A percentile compares a stretch with the other conserved stretches of the same genome.
phyloP scores from a whole-genome alignment of 2,888 invertebrate genomes.

The Euphydryas editha region DNA sequence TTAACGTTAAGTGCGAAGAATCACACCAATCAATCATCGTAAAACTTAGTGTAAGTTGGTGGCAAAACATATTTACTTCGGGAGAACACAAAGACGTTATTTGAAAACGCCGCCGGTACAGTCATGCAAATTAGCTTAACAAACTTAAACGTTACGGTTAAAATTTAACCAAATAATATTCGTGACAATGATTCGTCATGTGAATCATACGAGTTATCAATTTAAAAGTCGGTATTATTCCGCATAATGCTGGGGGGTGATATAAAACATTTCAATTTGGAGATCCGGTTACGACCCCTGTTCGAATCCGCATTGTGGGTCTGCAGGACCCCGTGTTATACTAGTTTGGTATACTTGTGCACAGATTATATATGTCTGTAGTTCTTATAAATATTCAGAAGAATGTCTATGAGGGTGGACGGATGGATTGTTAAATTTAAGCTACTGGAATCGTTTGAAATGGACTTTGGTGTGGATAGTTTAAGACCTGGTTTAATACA shows the following conservation, averaged over 20 bases:
- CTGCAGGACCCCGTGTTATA: constrained; percentile 76
- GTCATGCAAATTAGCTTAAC: constrained; percentile 52
- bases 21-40: constrained; percentile 68
- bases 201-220: constrained; percentile 78
- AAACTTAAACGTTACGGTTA: constrained; percentile 75
- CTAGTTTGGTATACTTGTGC: constrained; percentile 67
- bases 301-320: constrained; percentile 78
- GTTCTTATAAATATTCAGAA: background rate
- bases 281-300: constrained; percentile 81
- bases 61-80: constrained; percentile 59
- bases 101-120: constrained; percentile 20
- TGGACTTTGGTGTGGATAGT: too few relatives aligned
- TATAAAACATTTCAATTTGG: constrained; percentile 84
- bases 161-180: constrained; percentile 77
- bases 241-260: constrained; percentile 70
- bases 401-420: too few relatives aligned
- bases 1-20: constrained; percentile 59
- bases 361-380: constrained; percentile 10
- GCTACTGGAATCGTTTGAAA: too few relatives aligned
- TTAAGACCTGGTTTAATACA: too few relatives aligned
- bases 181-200: constrained; percentile 64
- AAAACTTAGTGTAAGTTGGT: constrained; percentile 62
- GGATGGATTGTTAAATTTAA: too few relatives aligned
- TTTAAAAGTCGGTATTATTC: constrained; percentile 80
- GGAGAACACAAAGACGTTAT: constrained; percentile 62